Percentiles rank a stretch among this genome's conserved stretches.
Evolutionary conservation across 2,797 vertebrate genomes (phyloP).

Genomic region (Lacerta bilineata): DNA sequence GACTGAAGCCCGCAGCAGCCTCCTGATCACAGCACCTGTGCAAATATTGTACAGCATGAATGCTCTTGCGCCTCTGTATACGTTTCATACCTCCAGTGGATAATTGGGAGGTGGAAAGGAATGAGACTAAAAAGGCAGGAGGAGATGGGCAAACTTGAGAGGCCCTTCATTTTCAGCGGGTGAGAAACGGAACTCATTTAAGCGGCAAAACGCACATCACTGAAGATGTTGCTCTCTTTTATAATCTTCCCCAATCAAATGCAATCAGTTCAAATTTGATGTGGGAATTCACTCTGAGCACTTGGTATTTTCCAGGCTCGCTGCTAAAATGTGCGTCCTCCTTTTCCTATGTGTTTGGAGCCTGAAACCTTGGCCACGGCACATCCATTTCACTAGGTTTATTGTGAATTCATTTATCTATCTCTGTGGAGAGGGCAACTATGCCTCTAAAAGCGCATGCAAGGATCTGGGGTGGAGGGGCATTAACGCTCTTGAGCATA

Average conservation of each 20-base stretch:
- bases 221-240: not conserved
- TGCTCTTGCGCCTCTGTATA: not conserved
- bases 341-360: not conserved
- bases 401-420: accelerated
- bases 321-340: not conserved
- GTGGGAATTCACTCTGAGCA: constrained; percentile 37
- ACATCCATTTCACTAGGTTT: not conserved
- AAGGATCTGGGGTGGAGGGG: not conserved
- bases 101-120: constrained; percentile 16
- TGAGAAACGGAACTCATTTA: not conserved
- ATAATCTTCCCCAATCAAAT: constrained; percentile 46
- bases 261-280: constrained; percentile 35
- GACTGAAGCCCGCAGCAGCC: not conserved
- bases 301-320: constrained; percentile 17
- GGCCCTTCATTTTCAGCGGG: not conserved
- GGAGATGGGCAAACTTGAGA: not conserved
- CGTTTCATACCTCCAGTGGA: constrained; percentile 7
- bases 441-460: not conserved
- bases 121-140: not conserved
- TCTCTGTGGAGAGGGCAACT: not conserved
- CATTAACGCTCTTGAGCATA: not conserved
- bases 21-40: constrained; percentile 20
- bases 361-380: accelerated
- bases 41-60: constrained; percentile 7
- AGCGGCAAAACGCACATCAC: constrained; percentile 26